Evolutionary conservation across 1,140 invertebrate species (phyloP).

Genomic region (Ceratoteleas bidentatus): DNA sequence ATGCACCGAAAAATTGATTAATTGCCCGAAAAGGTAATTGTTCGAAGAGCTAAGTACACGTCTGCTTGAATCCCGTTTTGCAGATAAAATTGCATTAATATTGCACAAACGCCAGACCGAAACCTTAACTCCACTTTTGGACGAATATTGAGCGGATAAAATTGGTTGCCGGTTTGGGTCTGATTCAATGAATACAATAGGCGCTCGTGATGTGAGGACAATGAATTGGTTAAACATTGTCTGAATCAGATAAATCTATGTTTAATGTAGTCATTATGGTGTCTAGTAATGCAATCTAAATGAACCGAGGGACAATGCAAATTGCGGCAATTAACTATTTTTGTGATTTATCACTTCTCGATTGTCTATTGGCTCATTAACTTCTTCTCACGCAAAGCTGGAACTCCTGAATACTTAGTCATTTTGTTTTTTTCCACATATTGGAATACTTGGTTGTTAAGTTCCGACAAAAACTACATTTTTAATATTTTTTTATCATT

Average conservation of each 20-base stretch:
- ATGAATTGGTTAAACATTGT: constrained; percentile 50
- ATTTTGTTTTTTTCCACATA: too few relatives aligned
- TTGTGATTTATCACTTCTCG: constrained; percentile 8
- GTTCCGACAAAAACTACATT: too few relatives aligned
- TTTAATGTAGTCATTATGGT: constrained; percentile 30
- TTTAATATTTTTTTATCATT: background rate
- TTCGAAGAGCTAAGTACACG: background rate
- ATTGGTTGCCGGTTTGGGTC: constrained; percentile 9
- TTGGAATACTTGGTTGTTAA: too few relatives aligned
- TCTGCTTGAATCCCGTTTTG: background rate
- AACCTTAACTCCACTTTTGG: constrained; percentile 10
- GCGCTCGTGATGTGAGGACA: constrained; percentile 31
- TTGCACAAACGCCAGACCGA: background rate
- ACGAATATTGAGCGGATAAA: constrained; percentile 11
- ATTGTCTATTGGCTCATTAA: constrained; percentile 1
- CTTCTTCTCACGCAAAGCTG: background rate
- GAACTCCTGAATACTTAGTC: background rate
- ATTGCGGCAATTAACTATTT: constrained; percentile 19
- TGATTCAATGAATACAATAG: constrained; percentile 31
- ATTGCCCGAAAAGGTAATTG: background rate
- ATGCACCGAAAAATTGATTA: background rate
- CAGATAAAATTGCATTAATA: background rate
- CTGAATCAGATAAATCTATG: constrained; percentile 44
- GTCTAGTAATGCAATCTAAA: constrained; percentile 28
- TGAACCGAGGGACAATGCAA: constrained; percentile 16